A percentile compares a stretch with the other conserved stretches of the same genome.
phyloP scores from a whole-genome alignment of 2,797 vertebrate species.

The Oreochromis mossambicus region DNA sequence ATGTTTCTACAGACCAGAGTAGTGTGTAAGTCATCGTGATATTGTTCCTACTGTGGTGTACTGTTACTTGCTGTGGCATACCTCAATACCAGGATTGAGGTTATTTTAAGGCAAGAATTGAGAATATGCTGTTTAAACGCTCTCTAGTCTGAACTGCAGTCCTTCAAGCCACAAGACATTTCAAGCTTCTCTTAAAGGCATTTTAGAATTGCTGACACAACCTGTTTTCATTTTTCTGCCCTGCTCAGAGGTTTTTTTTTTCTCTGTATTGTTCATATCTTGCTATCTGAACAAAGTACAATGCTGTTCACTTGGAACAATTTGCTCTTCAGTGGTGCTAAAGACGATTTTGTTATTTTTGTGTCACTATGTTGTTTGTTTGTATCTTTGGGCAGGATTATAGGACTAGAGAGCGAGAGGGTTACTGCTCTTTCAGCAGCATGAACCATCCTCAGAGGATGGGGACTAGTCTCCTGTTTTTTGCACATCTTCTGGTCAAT shows the following conservation, averaged over 20 bases:
- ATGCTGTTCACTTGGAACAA: conserved; percentile 40
- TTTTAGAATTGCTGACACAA: conserved; percentile 28
- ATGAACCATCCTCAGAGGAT: conserved; percentile 26
- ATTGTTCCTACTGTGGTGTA: background rate
- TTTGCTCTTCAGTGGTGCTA: conserved; percentile 73
- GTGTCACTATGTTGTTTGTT: conserved; percentile 49
- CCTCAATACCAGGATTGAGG: background rate
- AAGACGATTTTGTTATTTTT: conserved; percentile 55
- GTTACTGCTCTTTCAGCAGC: conserved; percentile 57
- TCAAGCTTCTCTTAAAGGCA: conserved; percentile 25
- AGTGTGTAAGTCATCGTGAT: conserved; percentile 17
- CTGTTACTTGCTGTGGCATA: conserved; percentile 7
- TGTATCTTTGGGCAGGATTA: conserved; percentile 50
- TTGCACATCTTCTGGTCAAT: conserved; percentile 54
- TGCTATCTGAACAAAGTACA: conserved; percentile 23
- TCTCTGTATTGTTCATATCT: conserved; percentile 40
- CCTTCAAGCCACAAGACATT: conserved; percentile 19
- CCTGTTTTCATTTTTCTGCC: conserved; percentile 20
- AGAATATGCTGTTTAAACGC: conserved; percentile 23
- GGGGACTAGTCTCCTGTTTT: conserved; percentile 25
- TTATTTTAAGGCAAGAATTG: conserved; percentile 33
- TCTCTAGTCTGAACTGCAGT: conserved; percentile 21
- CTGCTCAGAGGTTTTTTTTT: conserved; percentile 10
- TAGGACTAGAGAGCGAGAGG: conserved; percentile 33
- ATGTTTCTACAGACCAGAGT: conserved; percentile 10